phyloP scores from a whole-genome alignment of 2,113 vertebrate genomes.

The Micronycteris hirsuta region DNA sequence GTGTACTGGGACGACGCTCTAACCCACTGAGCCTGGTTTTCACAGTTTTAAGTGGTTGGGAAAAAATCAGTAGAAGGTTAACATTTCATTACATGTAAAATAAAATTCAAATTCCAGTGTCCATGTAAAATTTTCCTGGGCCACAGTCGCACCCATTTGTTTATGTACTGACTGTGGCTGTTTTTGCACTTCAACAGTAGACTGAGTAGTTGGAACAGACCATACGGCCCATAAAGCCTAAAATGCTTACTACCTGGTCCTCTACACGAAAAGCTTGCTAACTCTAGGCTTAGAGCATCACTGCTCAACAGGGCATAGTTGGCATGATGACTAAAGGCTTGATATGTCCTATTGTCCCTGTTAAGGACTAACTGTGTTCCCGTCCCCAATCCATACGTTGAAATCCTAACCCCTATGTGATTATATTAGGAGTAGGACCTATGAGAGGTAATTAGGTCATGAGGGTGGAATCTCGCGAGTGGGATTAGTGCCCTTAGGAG shows the following conservation, averaged over 20 bases:
- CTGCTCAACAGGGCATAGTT: background rate
- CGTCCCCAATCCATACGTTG: background rate
- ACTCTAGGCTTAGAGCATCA: background rate
- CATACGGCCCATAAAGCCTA: background rate
- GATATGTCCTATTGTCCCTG: background rate
- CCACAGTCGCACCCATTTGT: background rate
- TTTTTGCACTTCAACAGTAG: background rate
- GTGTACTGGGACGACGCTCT: no score
- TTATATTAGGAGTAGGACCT: background rate
- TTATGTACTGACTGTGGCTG: background rate
- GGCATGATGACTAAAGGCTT: background rate
- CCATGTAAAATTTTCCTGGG: background rate
- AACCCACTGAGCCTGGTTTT: background rate
- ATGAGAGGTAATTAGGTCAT: background rate
- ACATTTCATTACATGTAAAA: background rate
- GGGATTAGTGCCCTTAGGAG: background rate
- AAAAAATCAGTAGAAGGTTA: background rate
- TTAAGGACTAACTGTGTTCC: background rate
- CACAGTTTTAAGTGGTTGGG: background rate
- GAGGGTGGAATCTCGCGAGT: background rate
- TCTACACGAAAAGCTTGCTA: background rate
- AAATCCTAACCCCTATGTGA: background rate
- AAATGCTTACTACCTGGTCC: background rate
- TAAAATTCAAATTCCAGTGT: constrained; percentile 19
- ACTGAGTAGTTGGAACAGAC: background rate